Evolutionary conservation across 2,888 invertebrate species (phyloP), one percentile per base, ranked within the genome.

Genomic region (Drosophila colorata): DNA sequence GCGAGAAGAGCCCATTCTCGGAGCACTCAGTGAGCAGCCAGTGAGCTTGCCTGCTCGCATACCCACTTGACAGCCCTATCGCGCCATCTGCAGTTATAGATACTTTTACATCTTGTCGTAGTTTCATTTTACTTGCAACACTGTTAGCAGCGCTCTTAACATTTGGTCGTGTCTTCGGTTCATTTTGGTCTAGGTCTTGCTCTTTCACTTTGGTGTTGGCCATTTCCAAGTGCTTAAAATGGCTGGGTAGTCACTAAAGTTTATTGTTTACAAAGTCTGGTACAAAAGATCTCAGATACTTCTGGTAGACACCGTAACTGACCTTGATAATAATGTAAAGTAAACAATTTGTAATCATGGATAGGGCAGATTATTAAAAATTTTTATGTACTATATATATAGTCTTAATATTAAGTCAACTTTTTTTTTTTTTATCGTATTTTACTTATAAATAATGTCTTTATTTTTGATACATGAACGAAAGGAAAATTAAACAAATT

Each of bases 71-170:
- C 63, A 64, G 43, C 52, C 60, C 64, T 69, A 75, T 80, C 79
- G 57, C 72, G 8, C 60, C 69, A 83, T 83, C 80, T 77, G 60
- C 69, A 80, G 78, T 60, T 60, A 69, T 52, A 72, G 84, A 77
- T 83, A 78, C 84, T 74, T 57, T 55, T 33, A 46, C 47, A 67
- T 69, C 69, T 78, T 64, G 47, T 61, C 58, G 55, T 56, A 58
- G 80, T 66, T 74, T 74, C 65, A 51, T 63, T 74, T 74, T 74
- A 68, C 80, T 68, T 57, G 75, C 69, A 63, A 63, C 72, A 48
- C 52, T 75, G 38, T 46, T 37, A 53, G 40, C 41, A 18, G 14
- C 14, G 41, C 52, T 52, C 68, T 49, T 49, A 48, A 20, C 53
- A 40, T 48, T 53, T 60, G 23, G 44, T 60, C 31, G 40, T 57